Evolutionary conservation across 1,140 invertebrate species (phyloP), one percentile per base, ranked within the genome.

Genomic region (Macrosteles quadrilineatus): DNA sequence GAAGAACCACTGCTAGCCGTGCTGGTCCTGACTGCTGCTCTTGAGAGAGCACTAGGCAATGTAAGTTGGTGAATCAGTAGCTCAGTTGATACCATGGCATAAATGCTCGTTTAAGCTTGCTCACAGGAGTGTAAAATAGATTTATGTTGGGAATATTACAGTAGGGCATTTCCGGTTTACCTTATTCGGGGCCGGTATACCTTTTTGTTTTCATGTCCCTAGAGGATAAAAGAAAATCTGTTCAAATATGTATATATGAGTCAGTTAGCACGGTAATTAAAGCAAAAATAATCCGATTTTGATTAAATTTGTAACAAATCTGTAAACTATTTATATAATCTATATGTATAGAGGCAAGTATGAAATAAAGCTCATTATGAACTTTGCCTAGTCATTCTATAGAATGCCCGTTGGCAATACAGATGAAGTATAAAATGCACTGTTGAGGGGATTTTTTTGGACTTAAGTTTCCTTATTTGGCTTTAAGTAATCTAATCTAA

Each of bases 31-130:
- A 72, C 67, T 14, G 40, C 71, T 0, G 17, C 63, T 27, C 45
- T 72, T 2, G 71, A 72, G 30, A 43, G 67, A 17, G 57, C 66
- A 21, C 43, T 72, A 11, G 67, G 71, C 47, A 72, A 72, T 68
- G 71, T 72, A 50, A 64, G 71, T 71, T 36, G 32, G n/a, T n/a
- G n/a, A n/a, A n/a, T n/a, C n/a, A n/a, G n/a, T n/a, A n/a, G n/a
- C n/a, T n/a, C n/a, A n/a, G n/a, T n/a, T n/a, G n/a, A n/a, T n/a
- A n/a, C n/a, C n/a, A n/a, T n/a, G n/a, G 36, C 6, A 40, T 9
- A 40, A 9, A 17, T 40, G 6, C 17, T 40, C 17, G 36, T 40
- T 40, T 40, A 6, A 9, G 6, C 17, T 40, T 9, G 36, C 6
- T 9, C 17, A 9, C 36, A 40, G 36, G 6, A 9, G 6, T 6